Base-by-base conservation (phyloP, 2,888 invertebrate genomes). In the Cheilosia vernalis region DNA sequence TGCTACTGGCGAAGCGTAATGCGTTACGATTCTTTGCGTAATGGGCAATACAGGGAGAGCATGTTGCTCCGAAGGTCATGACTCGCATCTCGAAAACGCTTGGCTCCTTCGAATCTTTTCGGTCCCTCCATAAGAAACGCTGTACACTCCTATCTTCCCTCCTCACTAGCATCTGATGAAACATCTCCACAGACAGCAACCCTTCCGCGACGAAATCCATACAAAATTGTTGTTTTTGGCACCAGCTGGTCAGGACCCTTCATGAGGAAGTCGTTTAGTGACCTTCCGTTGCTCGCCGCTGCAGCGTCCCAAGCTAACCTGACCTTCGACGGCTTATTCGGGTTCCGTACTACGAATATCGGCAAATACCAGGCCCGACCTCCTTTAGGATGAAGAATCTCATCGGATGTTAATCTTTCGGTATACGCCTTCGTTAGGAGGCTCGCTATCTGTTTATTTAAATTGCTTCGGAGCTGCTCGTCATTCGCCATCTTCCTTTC, bases 251-350 rank as follows among this genome's bases (percentile, higher is more conserved):
- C n/a, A n/a, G 91, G 90, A 1, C 91, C 91, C n/a, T 87, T 87
- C 9, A 89, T 44, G 6, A 92, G 69, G 10, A 87, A 73, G 21
- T 89, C 88, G 69, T 90, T 90, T 2, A 90, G 70, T 7, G 87
- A 87, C 1, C 87, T 55, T 5, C 89, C 89, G n/a, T 88, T 61
- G 5, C 73, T 84, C 53, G 87, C 88, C 0, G 89, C 90, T 5
- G 90, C 90, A 1, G 90, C 90, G 76, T 90, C 90, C 85, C 85
- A 90, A 0, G 90, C 90, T 5, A 90, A 53, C 42, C 89, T 79
- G 2, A 89, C 37, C 67, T 88, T 87, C 42, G 76, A 81, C 2
- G 87, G 88, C 64, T 90, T 89, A 27, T 89, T 89, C 6, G 88
- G 84, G 21, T 87, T 88, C 49, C 9, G 55, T 0, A 79, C 69